These are phyloP conservation scores for Nomada ruficornis DNA, from an alignment of 2,888 invertebrate genomes.

Conservation along the genomic window DNA sequence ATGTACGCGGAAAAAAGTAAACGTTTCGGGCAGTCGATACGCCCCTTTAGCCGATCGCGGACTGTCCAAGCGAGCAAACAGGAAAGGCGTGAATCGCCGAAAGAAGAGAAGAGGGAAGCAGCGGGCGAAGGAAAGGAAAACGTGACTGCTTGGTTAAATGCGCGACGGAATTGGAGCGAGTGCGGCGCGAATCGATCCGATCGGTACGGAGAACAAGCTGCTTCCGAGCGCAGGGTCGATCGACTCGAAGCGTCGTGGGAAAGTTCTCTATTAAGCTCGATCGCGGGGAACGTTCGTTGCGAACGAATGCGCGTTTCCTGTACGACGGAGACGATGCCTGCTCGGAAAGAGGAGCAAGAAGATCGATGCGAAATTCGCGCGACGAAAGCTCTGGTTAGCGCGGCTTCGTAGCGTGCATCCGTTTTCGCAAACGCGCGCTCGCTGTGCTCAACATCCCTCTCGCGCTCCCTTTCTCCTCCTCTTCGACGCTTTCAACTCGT, in stretches of 20 bases:
- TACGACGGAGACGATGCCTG: conserved; percentile 13
- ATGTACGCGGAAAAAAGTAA: not conserved
- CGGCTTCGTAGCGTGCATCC: conserved; percentile 5
- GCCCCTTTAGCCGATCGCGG: not conserved
- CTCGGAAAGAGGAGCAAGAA: conserved; percentile 38
- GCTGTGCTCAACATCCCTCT: conserved; percentile 22
- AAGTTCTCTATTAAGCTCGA: conserved; percentile 39
- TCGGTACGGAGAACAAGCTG: not conserved
- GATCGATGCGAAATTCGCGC: conserved; percentile 15
- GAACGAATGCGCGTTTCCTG: conserved; percentile 37
- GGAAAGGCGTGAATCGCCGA: not conserved
- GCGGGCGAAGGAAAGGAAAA: not conserved
- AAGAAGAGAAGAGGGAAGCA: not conserved
- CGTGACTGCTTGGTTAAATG: conserved; percentile 1
- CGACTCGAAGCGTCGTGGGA: conserved; percentile 3
- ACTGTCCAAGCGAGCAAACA: not conserved
- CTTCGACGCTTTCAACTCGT: not conserved
- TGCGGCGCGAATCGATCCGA: not conserved
- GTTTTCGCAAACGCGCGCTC: conserved; percentile 51
- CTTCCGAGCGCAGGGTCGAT: not conserved
- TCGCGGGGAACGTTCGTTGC: conserved; percentile 41
- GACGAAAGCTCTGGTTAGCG: conserved; percentile 44
- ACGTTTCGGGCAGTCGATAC: conserved; percentile 7
- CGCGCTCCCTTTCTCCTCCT: not conserved
- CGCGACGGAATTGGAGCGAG: not conserved